phyloP scores from a whole-genome alignment of 2,797 vertebrate genomes.

The Dipus sagitta region DNA sequence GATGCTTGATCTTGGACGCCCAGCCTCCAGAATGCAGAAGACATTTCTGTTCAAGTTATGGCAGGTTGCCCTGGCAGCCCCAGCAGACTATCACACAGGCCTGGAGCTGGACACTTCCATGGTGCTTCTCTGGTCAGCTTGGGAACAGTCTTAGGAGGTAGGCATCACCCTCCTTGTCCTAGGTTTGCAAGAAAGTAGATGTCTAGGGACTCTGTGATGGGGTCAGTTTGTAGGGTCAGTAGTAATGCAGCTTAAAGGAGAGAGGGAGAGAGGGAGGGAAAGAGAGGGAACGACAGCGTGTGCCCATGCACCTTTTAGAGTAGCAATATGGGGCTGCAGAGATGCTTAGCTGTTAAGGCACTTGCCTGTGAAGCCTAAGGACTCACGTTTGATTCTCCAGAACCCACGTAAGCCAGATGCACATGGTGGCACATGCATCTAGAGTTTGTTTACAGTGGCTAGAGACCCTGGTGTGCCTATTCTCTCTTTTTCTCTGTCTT shows the following conservation, averaged over 20 bases:
- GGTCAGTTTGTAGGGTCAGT: background rate
- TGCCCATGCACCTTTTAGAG: background rate
- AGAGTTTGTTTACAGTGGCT: no score
- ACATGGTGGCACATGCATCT: no score
- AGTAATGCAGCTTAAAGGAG: background rate
- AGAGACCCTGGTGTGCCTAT: no score
- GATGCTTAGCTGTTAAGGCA: no score
- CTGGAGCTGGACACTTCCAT: background rate
- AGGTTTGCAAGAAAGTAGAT: background rate
- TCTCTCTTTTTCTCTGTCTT: no score
- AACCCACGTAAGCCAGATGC: no score
- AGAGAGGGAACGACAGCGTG: background rate
- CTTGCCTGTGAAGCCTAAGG: no score
- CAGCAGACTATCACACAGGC: background rate
- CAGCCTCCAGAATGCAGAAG: background rate
- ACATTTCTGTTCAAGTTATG: background rate
- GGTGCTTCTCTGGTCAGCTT: accelerated
- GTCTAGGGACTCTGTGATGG: accelerated
- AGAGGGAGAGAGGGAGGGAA: background rate
- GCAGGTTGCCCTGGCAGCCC: background rate
- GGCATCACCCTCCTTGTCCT: accelerated
- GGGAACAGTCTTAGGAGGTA: background rate
- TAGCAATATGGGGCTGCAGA: no score
- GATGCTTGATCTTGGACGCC: background rate
- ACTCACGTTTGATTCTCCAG: no score